Evolutionary conservation across 1,140 invertebrate species (phyloP).

Genomic region (Papilio helenus): DNA sequence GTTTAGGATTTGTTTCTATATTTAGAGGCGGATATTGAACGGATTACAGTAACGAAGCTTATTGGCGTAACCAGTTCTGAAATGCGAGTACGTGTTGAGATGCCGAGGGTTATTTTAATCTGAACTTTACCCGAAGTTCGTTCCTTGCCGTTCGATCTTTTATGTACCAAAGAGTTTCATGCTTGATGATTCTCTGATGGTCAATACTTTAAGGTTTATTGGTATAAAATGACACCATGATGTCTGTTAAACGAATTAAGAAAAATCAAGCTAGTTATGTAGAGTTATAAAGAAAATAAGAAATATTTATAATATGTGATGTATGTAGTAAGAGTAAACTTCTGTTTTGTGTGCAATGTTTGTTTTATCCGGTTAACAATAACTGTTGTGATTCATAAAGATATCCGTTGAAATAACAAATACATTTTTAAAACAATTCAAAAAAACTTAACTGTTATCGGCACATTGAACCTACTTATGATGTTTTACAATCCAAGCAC

Average conservation of each 20-base stretch:
- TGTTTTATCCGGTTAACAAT: not conserved
- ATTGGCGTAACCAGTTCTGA: not conserved
- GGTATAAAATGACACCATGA: too few relatives aligned
- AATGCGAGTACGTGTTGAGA: not conserved
- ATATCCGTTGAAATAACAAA: not conserved
- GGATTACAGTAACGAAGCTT: not conserved
- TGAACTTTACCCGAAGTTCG: slow-evolving; percentile 52
- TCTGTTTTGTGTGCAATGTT: not conserved
- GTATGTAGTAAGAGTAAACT: too few relatives aligned
- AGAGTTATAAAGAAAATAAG: too few relatives aligned
- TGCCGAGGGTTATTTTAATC: slow-evolving; percentile 49
- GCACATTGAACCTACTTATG: slow-evolving; percentile 2
- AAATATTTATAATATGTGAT: too few relatives aligned
- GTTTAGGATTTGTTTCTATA: not conserved
- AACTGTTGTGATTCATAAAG: not conserved
- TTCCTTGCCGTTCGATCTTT: not conserved
- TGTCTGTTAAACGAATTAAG: too few relatives aligned
- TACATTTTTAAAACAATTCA: not conserved
- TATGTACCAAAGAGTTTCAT: not conserved
- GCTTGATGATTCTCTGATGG: too few relatives aligned
- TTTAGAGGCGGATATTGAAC: not conserved
- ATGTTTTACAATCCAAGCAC: not conserved
- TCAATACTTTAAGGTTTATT: too few relatives aligned
- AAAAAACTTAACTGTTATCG: not conserved
- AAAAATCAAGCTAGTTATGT: not conserved